phyloP scores from a whole-genome alignment of 2,888 invertebrate genomes.

The Trachelus troglodyta region DNA sequence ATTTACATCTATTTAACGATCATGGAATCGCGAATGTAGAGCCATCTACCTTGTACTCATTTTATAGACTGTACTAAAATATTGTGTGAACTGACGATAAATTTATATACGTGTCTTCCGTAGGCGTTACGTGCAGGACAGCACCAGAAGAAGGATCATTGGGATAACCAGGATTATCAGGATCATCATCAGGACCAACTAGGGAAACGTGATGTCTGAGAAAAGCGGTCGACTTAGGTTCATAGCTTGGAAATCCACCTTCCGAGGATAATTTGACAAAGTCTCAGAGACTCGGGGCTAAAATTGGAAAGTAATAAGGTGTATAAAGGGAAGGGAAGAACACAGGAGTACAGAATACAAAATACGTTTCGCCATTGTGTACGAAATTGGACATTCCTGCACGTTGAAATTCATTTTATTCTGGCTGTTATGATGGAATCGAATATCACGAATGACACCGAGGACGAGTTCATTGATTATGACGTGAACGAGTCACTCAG shows the following conservation, averaged over 20 bases:
- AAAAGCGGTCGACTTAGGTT: background rate
- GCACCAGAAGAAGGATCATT: background rate
- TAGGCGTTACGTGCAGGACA: background rate
- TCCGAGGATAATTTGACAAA: background rate
- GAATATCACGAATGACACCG: constrained; percentile 37
- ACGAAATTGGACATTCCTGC: background rate
- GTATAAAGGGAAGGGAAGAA: background rate
- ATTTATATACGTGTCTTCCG: background rate
- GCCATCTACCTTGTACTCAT: no score
- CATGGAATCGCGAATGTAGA: no score
- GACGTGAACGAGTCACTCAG: constrained; percentile 67
- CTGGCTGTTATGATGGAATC: background rate
- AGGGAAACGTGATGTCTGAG: background rate
- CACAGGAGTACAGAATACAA: background rate
- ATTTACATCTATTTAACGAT: no score
- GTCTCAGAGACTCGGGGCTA: background rate
- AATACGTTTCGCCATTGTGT: background rate
- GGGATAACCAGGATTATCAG: background rate
- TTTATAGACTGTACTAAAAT: background rate
- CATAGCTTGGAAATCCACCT: background rate
- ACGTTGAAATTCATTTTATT: background rate
- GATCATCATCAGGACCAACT: background rate
- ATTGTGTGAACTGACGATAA: background rate
- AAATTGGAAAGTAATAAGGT: no score
- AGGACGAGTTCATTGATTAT: constrained; percentile 63